These are phyloP conservation scores for Podarcis muralis DNA, from an alignment of 2,113 vertebrate genomes.

Conservation along the genomic window DNA sequence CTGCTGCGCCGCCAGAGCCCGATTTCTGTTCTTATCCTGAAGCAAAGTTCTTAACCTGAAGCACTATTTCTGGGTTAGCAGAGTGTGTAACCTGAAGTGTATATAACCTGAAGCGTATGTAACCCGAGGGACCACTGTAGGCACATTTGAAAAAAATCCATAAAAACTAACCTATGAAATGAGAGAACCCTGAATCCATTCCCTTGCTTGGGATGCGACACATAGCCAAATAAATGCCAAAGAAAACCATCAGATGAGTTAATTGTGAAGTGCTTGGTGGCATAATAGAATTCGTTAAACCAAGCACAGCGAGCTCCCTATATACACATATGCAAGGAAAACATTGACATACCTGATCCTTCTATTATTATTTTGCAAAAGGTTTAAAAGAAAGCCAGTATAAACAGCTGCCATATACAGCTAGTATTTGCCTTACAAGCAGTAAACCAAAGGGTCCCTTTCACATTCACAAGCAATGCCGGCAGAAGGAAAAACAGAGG, in stretches of 20 bases:
- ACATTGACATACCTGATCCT: neutral
- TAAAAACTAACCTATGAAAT: neutral
- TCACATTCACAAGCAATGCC: conserved; percentile 75
- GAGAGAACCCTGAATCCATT: neutral
- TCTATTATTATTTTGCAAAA: conserved; percentile 64
- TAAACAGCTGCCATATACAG: conserved; percentile 58
- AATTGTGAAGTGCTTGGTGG: no score
- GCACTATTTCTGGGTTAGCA: no score
- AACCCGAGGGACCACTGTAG: no score
- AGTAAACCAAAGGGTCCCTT: conserved; percentile 57
- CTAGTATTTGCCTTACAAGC: conserved; percentile 66
- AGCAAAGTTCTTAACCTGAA: no score
- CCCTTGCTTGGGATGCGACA: neutral
- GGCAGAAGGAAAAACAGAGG: conserved; percentile 56
- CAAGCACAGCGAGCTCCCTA: neutral
- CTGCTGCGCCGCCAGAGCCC: no score
- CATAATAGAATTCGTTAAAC: accelerated
- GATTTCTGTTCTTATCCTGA: no score
- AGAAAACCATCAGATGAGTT: neutral
- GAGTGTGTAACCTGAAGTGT: no score
- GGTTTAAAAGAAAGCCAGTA: conserved; percentile 66
- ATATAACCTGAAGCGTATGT: no score
- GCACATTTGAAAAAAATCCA: neutral
- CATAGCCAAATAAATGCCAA: neutral
- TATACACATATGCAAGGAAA: neutral